phyloP scores from a whole-genome alignment of 37 sponge, comb jelly and placozoan genomes.

The Lycopodina hypogea region DNA sequence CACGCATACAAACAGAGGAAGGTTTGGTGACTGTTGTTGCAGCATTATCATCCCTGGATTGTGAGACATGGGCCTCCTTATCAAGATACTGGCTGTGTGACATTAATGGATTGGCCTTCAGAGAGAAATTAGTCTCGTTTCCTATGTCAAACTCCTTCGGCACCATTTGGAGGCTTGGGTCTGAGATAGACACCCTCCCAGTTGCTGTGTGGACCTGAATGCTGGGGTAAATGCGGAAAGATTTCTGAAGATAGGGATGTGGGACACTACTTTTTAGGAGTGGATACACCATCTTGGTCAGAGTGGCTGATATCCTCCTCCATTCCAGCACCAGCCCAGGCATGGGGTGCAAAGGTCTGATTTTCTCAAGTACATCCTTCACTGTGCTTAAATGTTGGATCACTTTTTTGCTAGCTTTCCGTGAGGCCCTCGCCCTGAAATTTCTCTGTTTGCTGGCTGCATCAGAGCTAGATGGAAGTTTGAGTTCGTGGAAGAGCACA shows the following conservation, averaged over 20 bases:
- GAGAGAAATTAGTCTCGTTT: not conserved
- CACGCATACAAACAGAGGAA: constrained; percentile 73
- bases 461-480: constrained; percentile 56
- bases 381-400: constrained; percentile 84
- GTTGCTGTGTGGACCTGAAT: constrained; percentile 86
- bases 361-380: constrained; percentile 87
- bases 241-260: constrained; percentile 17
- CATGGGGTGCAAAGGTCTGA: constrained; percentile 80
- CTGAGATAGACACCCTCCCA: constrained; percentile 76
- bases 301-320: constrained; percentile 79
- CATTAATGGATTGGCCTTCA: not conserved
- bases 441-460: constrained; percentile 30
- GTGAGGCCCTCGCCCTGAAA: constrained; percentile 13
- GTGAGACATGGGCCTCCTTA: not conserved
- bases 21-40: not conserved
- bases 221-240: constrained; percentile 52
- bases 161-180: constrained; percentile 91
- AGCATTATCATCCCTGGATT: not conserved
- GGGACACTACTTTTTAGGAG: constrained; percentile 57
- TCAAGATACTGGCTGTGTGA: constrained; percentile 31
- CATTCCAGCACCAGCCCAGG: constrained; percentile 85
- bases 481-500: constrained; percentile 83
- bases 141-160: constrained; percentile 85
- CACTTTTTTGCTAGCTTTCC: constrained; percentile 24
- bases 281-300: constrained; percentile 81